Evolutionary conservation across 2,113 vertebrate genomes (phyloP).

Genomic region (Baryphthengus martii): DNA sequence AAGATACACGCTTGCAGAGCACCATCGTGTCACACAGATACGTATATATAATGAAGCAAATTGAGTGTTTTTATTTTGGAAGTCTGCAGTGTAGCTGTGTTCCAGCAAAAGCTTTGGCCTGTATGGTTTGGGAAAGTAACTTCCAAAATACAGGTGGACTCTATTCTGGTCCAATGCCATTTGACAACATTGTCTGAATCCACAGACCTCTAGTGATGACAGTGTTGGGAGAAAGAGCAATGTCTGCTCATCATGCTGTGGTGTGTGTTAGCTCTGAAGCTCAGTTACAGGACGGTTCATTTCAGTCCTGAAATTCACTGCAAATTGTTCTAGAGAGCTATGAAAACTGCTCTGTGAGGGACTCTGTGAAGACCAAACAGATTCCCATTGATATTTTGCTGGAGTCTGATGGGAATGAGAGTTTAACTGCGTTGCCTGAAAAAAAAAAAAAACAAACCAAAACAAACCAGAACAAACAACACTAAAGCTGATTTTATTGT

Average conservation of each 20-base stretch:
- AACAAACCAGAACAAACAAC: neutral
- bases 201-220: neutral
- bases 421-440: neutral
- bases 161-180: neutral
- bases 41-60: neutral
- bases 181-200: neutral
- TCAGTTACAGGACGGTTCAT: neutral
- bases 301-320: neutral
- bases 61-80: neutral
- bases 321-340: neutral
- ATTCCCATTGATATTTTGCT: neutral
- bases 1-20: neutral
- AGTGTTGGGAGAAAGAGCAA: neutral
- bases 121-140: neutral
- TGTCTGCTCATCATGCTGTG: neutral
- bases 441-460: neutral
- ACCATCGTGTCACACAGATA: fast-evolving
- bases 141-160: neutral
- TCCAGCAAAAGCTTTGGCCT: neutral
- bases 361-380: neutral
- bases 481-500: neutral
- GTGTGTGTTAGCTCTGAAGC: neutral
- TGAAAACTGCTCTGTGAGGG: neutral
- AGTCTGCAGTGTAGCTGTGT: neutral
- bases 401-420: neutral